Base-by-base conservation (phyloP, 2,888 invertebrate species). In the Netelia virgata region DNA sequence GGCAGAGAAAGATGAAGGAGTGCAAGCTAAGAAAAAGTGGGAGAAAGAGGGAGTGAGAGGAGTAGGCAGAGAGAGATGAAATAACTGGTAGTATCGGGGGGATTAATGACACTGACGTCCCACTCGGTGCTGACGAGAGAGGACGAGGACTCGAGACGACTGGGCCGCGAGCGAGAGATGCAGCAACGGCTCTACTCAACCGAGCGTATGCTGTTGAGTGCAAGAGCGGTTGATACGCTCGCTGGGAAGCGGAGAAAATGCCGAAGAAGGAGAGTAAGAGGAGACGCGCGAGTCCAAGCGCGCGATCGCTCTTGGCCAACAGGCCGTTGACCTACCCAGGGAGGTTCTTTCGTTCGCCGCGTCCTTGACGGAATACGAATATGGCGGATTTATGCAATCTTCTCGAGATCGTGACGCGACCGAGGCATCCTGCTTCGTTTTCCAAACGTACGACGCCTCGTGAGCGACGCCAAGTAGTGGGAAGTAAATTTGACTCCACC, bases 51-150 rank as follows among this genome's bases (percentile, higher is more conserved):
- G 78, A 50, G 43, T 50, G 47, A 74, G 43, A 47, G 28, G 85
- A 87, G 85, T 87, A 84, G 84, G 81, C 85, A 86, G 84, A 59
- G 86, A 85, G 86, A 87, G 79, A 84, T 83, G 78, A 61, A 84
- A 86, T 88, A 88, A 88, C 87, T 90, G 90, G 87, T 88, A 87
- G 88, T 86, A 81, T 77, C 59, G 72, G 20, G 85, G 85, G 91
- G 89, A 92, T 92, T 92, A 92, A 92, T 91, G 91, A 89, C 89
- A 91, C 90, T 92, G 91, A 92, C 92, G 90, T 91, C 89, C 87
- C 88, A 91, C 89, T 90, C 90, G 88, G 36, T 88, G 89, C 90
- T 80, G 80, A 85, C 76, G 82, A 86, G 81, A 83, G 80, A 72
- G 72, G 50, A 76, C 72, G 74, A 68, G 43, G 73, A 64, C 83